Percentiles rank a stretch among this genome's conserved stretches.
phyloP scores from a whole-genome alignment of 2,113 vertebrate species.

The Narcine bancroftii region DNA sequence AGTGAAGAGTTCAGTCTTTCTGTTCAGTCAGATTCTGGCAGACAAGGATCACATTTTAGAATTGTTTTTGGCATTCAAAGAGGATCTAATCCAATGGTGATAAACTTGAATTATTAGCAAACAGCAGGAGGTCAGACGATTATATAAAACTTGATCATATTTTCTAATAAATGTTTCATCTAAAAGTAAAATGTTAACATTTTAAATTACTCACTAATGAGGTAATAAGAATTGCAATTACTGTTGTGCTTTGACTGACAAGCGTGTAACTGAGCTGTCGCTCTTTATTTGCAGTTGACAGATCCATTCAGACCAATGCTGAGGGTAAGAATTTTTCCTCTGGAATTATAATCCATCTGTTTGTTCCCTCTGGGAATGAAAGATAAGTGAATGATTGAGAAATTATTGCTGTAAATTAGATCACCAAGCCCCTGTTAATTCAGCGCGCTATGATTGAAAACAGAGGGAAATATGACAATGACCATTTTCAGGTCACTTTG shows the following conservation, averaged over 20 bases:
- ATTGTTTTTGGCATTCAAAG: background rate
- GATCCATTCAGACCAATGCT: constrained; percentile 96
- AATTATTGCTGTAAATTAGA: constrained; percentile 39
- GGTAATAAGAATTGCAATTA: constrained; percentile 70
- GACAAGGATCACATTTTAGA: background rate
- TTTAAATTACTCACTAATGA: constrained; percentile 73
- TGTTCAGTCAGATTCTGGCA: background rate
- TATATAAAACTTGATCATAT: constrained; percentile 62
- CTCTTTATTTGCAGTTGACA: constrained; percentile 78
- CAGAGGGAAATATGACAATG: no score
- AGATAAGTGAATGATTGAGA: constrained; percentile 45
- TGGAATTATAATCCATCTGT: constrained; percentile 40
- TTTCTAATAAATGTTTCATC: constrained; percentile 63
- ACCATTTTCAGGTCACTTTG: no score
- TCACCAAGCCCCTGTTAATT: background rate
- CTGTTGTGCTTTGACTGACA: constrained; percentile 71
- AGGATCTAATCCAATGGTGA: background rate
- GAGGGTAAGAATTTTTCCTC: constrained; percentile 77
- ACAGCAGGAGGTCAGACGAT: constrained; percentile 42
- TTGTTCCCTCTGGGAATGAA: constrained; percentile 45
- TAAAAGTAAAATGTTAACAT: constrained; percentile 74
- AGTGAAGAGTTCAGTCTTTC: background rate
- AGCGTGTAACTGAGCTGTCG: constrained; percentile 69
- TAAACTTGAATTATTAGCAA: background rate
- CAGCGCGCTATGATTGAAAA: no score